Evolutionary conservation across 2,113 vertebrate genomes (phyloP).

Genomic region (Greenwoodochromis staneri): DNA sequence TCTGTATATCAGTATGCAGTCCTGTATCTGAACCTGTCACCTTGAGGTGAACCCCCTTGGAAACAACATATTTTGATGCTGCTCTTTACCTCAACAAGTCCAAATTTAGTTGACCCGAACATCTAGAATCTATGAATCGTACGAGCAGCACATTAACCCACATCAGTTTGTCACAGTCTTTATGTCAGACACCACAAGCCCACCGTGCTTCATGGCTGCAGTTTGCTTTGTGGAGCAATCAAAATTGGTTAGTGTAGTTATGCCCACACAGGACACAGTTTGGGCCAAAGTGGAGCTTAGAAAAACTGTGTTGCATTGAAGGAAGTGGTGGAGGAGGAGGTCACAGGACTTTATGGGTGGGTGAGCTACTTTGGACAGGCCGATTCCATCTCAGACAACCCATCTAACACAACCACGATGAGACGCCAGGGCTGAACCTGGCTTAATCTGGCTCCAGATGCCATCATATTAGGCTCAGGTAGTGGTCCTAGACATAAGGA

Average conservation of each 20-base stretch:
- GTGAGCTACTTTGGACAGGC: neutral
- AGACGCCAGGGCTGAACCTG: neutral
- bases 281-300: neutral
- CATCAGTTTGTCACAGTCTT: neutral
- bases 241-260: neutral
- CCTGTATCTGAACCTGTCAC: neutral
- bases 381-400: neutral
- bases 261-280: neutral
- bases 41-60: neutral
- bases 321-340: neutral
- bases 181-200: neutral
- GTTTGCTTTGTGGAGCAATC: neutral
- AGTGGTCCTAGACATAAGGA: neutral
- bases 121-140: neutral
- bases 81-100: neutral
- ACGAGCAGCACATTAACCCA: neutral
- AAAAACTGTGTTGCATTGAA: neutral
- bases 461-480: neutral
- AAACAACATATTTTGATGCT: neutral
- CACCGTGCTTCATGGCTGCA: neutral
- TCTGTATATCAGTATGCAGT: neutral
- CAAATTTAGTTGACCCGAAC: neutral
- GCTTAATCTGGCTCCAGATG: neutral
- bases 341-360: neutral
- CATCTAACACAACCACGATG: neutral